Conservation (phyloP, 1,140 invertebrate genomes). For the Oedothorax gibbosus region DNA sequence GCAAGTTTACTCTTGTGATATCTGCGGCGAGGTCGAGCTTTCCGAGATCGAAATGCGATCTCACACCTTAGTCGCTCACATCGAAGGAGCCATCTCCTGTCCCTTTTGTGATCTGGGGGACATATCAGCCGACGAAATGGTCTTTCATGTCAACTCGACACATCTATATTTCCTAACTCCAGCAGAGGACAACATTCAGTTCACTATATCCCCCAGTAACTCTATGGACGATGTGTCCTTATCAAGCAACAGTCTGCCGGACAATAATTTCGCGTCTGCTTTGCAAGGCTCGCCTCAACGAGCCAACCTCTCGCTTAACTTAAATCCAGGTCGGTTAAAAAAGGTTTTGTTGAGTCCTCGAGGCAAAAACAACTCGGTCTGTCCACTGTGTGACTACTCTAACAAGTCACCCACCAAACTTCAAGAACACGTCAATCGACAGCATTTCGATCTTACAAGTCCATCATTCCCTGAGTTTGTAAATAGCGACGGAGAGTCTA, state of each 20-base stretch:
- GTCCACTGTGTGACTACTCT: constrained; percentile 83
- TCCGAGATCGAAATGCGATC: constrained; percentile 82
- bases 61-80: constrained; percentile 81
- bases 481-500: constrained; percentile 65
- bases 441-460: constrained; percentile 86
- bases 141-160: constrained; percentile 82
- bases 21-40: constrained; percentile 83
- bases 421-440: constrained; percentile 85
- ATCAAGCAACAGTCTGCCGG: constrained; percentile 44
- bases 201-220: constrained; percentile 72
- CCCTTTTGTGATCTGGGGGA: constrained; percentile 84
- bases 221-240: constrained; percentile 47
- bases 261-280: constrained; percentile 33
- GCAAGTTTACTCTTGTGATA: constrained; percentile 78
- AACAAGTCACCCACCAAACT: constrained; percentile 80
- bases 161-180: constrained; percentile 81
- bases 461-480: constrained; percentile 74
- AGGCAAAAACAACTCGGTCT: constrained; percentile 69
- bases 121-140: constrained; percentile 78
- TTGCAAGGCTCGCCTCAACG: constrained; percentile 72
- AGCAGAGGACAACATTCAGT: constrained; percentile 72
- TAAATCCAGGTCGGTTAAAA: constrained; percentile 68
- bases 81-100: constrained; percentile 81
- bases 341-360: constrained; percentile 35
- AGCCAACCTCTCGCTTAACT: constrained; percentile 75